phyloP scores from a whole-genome alignment of 1,140 invertebrate species.

The Bathynomus jamesi region DNA sequence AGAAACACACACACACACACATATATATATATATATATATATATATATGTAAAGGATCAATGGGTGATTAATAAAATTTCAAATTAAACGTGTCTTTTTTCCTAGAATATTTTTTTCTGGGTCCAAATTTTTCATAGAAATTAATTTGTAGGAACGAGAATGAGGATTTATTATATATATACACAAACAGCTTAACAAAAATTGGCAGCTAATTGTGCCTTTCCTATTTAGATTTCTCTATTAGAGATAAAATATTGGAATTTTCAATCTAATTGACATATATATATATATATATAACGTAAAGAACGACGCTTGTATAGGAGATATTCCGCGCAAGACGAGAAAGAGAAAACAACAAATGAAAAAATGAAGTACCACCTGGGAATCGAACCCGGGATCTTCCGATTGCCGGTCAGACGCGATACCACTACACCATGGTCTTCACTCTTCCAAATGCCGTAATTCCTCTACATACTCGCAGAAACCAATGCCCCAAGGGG shows the following conservation, averaged over 20 bases:
- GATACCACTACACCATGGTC: no score
- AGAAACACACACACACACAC: no score
- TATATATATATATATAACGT: constrained; percentile 3
- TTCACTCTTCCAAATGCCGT: no score
- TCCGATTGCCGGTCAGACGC: no score
- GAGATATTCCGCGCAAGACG: no score
- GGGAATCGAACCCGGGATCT: no score
- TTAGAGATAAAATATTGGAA: neutral
- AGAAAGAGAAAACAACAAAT: no score
- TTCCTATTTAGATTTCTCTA: neutral
- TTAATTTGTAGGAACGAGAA: neutral
- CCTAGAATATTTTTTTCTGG: no score
- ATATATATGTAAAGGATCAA: neutral
- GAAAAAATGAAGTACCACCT: no score
- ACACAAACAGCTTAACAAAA: neutral
- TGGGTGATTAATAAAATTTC: neutral
- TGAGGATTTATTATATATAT: neutral
- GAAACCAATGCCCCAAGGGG: no score
- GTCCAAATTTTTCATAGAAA: neutral
- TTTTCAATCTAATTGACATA: neutral
- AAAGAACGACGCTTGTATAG: no score
- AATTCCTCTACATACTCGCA: no score
- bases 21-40: constrained; percentile 3
- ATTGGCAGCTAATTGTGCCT: neutral
- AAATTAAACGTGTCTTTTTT: neutral